Base-by-base conservation (phyloP, 2,113 vertebrate species). In the Camarhynchus parvulus region DNA sequence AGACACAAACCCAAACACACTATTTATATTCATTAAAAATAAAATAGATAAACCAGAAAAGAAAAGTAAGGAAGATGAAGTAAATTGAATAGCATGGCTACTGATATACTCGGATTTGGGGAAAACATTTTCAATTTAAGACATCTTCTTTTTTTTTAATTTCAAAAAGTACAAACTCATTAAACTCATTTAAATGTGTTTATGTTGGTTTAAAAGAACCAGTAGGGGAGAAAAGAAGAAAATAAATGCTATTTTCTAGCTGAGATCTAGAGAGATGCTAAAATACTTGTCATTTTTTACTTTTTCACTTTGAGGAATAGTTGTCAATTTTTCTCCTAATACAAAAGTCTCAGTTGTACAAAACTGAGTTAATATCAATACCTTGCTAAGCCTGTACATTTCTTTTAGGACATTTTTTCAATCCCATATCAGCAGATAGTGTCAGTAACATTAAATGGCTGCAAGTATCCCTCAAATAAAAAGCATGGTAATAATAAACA, bases 91-190 rank as follows among this genome's bases (percentile, higher is more conserved):
- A 47, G 7, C 6, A 56, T 3, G 3, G 22, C 23, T 72, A 87
- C 24, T 31, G 8, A 67, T 62, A 91, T 25, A 66, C 35, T 42
- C 49, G 15, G 42, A 78, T 68, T 80, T 88, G 6, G 27, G 15
- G 31, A 64, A 85, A 83, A 18, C 3, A 44, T 56, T 90, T 86
- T 94, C 52, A 77, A 83, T 73, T 82, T 46, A 74, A 96, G 22
- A 7, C 0, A 0, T 5, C 4, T 27, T 46, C 2, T 59, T 52
- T 17, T 44, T 52, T 47, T 73, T 39, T 12, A 22, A 59, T 31
- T 41, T 79, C 30, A 52, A 30, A 56, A 87, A 63, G 15, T 55
- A 77, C 11, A 83, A 83, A 59, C 21, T 46, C 28, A 50, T 59
- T 64, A 37, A 64, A 27, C 3, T 83, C 35, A 76, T 73, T 70